Evolutionary conservation across 2,797 vertebrate species (phyloP).

Genomic region (Strix occidentalis): DNA sequence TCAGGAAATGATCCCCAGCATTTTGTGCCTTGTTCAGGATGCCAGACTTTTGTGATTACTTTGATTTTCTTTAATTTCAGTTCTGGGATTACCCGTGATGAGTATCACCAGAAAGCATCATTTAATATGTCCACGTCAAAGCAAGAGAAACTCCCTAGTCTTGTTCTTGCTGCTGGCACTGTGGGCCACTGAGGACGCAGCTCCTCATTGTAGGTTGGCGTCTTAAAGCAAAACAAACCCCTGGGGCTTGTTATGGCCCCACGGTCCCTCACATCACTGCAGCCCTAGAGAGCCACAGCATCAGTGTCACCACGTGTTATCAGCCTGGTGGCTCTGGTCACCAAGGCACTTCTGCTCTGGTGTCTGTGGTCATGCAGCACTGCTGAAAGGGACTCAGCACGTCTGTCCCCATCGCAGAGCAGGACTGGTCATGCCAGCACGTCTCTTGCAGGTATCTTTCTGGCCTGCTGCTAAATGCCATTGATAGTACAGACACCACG

Average conservation of each 20-base stretch:
- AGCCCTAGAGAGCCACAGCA: not conserved
- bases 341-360: rapidly evolving
- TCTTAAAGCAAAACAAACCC: not conserved
- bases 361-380: not conserved
- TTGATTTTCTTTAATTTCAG: not conserved
- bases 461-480: not conserved
- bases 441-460: not conserved
- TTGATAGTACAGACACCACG: rapidly evolving
- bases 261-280: rapidly evolving
- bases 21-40: not conserved
- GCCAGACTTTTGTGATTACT: not conserved
- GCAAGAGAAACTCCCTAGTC: not conserved
- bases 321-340: not conserved
- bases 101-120: not conserved
- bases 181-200: not conserved
- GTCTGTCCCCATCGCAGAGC: not conserved
- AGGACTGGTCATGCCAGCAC: not conserved
- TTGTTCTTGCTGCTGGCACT: not conserved
- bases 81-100: not conserved
- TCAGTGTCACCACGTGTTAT: not conserved
- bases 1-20: not conserved
- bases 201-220: not conserved
- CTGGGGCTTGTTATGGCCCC: not conserved
- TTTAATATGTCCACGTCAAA: not conserved
- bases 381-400: not conserved